Percentiles rank a stretch among this genome's conserved stretches.
These are phyloP conservation scores for Tapirus terrestris DNA, from an alignment of 2,113 vertebrate species.

Conservation along the genomic window DNA sequence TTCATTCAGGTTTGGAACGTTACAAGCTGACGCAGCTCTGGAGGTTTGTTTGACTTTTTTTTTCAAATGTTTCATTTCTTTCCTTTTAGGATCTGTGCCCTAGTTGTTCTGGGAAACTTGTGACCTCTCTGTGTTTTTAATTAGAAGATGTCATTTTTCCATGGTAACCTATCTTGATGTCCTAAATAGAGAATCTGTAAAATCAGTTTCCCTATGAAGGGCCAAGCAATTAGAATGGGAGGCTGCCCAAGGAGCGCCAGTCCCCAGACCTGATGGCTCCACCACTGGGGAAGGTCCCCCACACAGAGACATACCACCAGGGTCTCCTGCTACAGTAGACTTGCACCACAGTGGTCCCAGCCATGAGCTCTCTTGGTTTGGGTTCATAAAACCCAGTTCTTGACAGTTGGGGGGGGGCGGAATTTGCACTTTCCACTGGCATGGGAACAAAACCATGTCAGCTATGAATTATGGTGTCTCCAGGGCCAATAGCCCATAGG, in stretches of 20 bases:
- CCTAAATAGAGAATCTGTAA: constrained; percentile 85
- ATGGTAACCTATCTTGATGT: constrained; percentile 86
- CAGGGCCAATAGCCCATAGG: constrained; percentile 46
- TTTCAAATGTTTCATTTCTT: constrained; percentile 81
- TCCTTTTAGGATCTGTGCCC: constrained; percentile 86
- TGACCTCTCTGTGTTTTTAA: constrained; percentile 90
- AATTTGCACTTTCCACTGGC: constrained; percentile 27
- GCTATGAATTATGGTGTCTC: constrained; percentile 8
- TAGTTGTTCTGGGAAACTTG: constrained; percentile 89
- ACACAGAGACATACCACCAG: background rate
- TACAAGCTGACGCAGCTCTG: constrained; percentile 81
- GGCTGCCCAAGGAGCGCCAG: constrained; percentile 47
- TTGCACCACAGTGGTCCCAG: background rate
- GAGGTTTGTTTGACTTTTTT: constrained; percentile 68
- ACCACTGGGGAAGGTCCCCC: background rate
- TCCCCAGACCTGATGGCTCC: background rate
- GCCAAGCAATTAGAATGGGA: constrained; percentile 67
- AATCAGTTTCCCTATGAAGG: constrained; percentile 78
- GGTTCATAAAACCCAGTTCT: constrained; percentile 7
- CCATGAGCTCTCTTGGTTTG: background rate
- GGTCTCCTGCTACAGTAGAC: background rate
- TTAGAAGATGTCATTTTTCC: constrained; percentile 88
- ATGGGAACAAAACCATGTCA: constrained; percentile 31
- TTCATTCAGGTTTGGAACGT: constrained; percentile 85
- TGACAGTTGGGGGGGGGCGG: background rate